These are phyloP conservation scores for Sturnus vulgaris DNA, from an alignment of 2,113 vertebrate genomes.

Conservation along the genomic window DNA sequence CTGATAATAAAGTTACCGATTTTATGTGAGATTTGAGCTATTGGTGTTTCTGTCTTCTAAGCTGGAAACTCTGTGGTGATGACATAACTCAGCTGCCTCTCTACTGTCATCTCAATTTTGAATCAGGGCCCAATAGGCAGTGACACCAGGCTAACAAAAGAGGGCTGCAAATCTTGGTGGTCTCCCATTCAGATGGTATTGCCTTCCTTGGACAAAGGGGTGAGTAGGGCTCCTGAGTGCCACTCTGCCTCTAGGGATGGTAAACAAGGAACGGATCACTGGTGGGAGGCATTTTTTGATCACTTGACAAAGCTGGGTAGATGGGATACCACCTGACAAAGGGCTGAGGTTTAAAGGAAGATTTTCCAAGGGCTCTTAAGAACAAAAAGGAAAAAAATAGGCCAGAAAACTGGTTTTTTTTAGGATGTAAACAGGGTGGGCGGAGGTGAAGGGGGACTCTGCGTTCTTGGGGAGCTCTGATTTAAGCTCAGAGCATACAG, in stretches of 20 bases:
- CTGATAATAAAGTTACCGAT: neutral
- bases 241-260: conserved; percentile 32
- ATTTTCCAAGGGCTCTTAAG: conserved; percentile 6
- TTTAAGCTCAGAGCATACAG: conserved; percentile 3
- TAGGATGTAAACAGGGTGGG: conserved; percentile 12
- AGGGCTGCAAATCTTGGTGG: conserved; percentile 56
- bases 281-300: conserved; percentile 48
- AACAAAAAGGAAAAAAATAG: neutral
- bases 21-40: neutral
- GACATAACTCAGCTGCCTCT: neutral
- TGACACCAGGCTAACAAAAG: conserved; percentile 56
- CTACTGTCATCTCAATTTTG: conserved; percentile 32
- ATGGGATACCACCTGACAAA: conserved; percentile 57
- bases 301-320: conserved; percentile 47
- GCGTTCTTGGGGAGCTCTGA: conserved; percentile 40
- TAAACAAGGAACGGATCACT: conserved; percentile 25
- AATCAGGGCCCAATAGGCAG: conserved; percentile 4
- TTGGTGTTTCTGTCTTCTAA: neutral
- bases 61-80: neutral
- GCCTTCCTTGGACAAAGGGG: conserved; percentile 49
- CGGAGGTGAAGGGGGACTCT: neutral
- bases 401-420: neutral
- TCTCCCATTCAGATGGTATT: conserved; percentile 59
- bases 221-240: conserved; percentile 23
- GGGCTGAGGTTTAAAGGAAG: conserved; percentile 30